Evolutionary conservation across 2,797 vertebrate genomes (phyloP).

Genomic region (Cetoscarus ocellatus): DNA sequence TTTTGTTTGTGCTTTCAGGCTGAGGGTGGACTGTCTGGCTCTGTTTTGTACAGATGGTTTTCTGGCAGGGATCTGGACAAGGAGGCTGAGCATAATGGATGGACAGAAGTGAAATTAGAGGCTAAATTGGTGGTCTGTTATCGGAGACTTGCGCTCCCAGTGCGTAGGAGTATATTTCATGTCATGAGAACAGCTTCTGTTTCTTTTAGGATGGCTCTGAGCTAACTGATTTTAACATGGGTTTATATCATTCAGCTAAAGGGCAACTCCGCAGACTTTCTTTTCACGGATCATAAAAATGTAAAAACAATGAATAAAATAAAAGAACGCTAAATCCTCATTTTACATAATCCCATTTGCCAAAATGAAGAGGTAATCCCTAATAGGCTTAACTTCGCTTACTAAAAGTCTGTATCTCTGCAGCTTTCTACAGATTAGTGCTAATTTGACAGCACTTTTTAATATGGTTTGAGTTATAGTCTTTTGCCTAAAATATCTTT

Average conservation of each 20-base stretch:
- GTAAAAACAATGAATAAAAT: too few relatives aligned
- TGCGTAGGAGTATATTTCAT: neutral
- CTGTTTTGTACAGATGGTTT: neutral
- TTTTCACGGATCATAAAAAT: too few relatives aligned
- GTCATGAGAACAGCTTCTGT: neutral
- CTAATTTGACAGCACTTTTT: too few relatives aligned
- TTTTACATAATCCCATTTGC: too few relatives aligned
- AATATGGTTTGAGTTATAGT: too few relatives aligned
- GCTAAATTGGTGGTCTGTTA: conserved; percentile 48
- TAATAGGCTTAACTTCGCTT: too few relatives aligned
- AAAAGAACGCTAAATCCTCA: too few relatives aligned
- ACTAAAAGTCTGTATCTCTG: too few relatives aligned
- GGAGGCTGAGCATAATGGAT: conserved; percentile 27
- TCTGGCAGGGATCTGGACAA: conserved; percentile 6
- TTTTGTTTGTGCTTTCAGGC: neutral
- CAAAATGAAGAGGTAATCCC: too few relatives aligned
- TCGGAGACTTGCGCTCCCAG: neutral
- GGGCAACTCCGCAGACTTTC: neutral
- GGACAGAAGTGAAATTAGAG: conserved; percentile 30
- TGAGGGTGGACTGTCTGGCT: neutral
- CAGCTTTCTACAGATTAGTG: too few relatives aligned
- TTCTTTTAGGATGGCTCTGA: neutral
- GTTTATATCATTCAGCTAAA: neutral
- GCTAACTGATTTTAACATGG: neutral
- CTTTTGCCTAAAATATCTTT: too few relatives aligned